These are phyloP conservation scores for Rugalucina vietnamica DNA, from an alignment of 2,888 invertebrate genomes.

Conservation along the genomic window DNA sequence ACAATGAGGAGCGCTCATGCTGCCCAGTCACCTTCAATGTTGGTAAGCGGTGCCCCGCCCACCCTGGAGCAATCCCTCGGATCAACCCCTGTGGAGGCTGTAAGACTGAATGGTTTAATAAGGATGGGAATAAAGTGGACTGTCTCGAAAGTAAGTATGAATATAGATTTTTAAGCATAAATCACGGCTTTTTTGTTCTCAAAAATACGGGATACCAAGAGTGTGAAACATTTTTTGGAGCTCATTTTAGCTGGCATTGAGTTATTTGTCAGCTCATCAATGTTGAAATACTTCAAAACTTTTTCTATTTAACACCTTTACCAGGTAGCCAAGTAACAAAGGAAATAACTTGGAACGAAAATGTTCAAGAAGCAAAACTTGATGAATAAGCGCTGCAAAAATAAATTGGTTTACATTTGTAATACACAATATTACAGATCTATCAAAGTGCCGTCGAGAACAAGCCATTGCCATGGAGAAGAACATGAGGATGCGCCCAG, in stretches of 20 bases:
- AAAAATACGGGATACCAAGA: background rate
- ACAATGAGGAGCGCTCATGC: conserved; percentile 21
- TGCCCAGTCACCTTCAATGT: conserved; percentile 26
- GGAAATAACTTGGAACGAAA: no score
- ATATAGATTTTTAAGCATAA: background rate
- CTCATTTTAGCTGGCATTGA: no score
- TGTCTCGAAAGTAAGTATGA: conserved; percentile 40
- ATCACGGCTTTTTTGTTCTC: background rate
- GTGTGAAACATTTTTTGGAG: no score
- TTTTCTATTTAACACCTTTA: no score
- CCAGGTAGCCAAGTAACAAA: no score
- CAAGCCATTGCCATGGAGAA: conserved; percentile 2
- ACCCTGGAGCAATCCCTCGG: conserved; percentile 29
- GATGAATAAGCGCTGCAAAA: no score
- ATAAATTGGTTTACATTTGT: no score
- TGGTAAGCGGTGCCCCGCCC: conserved; percentile 21
- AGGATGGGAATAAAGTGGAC: conserved; percentile 20
- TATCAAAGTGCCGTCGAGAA: conserved; percentile 22
- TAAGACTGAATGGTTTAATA: conserved; percentile 35
- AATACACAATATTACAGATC: conserved; percentile 18
- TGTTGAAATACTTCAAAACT: no score
- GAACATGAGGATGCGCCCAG: conserved; percentile 2
- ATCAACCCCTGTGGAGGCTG: conserved; percentile 50
- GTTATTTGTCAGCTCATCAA: no score
- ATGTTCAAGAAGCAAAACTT: no score